A percentile compares a stretch with the other conserved stretches of the same genome.
These are phyloP conservation scores for Lycophotia porphyrea DNA, from an alignment of 2,888 invertebrate species.

Conservation along the genomic window DNA sequence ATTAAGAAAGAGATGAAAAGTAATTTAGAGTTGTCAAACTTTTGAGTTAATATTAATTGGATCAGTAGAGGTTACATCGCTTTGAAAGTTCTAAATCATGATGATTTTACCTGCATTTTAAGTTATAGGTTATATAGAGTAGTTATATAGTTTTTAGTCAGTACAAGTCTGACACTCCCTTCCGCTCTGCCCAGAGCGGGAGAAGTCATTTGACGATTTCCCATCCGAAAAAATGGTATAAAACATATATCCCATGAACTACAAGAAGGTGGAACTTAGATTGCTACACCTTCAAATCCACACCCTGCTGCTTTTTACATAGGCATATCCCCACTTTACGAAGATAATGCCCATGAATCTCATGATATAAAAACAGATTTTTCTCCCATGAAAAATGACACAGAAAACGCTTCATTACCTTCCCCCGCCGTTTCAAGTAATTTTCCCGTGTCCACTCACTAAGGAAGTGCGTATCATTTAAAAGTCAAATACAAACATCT, in stretches of 20 bases:
- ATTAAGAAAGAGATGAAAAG: slow-evolving; percentile 3
- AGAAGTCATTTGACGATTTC: too few species aligned
- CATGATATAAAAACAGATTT: not conserved
- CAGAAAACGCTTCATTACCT: slow-evolving; percentile 29
- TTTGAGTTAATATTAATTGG: slow-evolving; percentile 16
- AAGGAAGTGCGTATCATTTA: slow-evolving; percentile 43
- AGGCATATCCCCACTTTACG: not conserved
- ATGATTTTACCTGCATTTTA: not conserved
- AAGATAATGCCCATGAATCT: not conserved
- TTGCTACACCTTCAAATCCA: not conserved
- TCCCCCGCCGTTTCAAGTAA: slow-evolving; percentile 12
- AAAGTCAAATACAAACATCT: slow-evolving; percentile 47
- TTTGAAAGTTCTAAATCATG: not conserved
- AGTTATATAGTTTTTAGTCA: too few species aligned
- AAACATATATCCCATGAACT: not conserved
- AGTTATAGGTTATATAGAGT: too few species aligned
- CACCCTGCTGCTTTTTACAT: not conserved
- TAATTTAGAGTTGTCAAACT: slow-evolving; percentile 1
- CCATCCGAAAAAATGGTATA: too few species aligned
- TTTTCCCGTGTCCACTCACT: slow-evolving; percentile 13
- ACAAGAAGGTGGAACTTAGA: not conserved
- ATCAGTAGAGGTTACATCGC: not conserved
- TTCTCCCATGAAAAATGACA: not conserved
- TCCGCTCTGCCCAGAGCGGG: too few species aligned
- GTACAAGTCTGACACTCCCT: too few species aligned